Base-by-base conservation (phyloP, 2,888 invertebrate genomes). In the Philaethria dido region DNA sequence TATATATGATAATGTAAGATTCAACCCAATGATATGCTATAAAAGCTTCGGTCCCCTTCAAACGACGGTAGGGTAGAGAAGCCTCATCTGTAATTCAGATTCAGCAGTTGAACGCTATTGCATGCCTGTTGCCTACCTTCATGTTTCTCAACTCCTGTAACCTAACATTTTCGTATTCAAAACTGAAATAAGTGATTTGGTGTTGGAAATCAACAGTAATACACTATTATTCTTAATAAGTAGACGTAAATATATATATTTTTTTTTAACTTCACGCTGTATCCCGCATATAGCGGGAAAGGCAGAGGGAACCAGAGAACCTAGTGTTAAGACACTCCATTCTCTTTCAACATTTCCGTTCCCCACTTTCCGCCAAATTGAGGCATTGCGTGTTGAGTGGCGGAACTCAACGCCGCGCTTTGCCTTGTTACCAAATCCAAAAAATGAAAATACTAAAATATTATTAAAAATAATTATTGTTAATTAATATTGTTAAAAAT, bases 61-160 rank as follows among this genome's bases (percentile, higher is more conserved):
- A 61, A 54, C 33, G 45, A 66, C 29, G 61, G 52, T 52, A 61
- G 50, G 36, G 50, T 45, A 47, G 55, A 61, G 42, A 39, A 60
- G 16, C 33, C 61, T 66, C 61, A 66, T 66, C 61, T 66, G 66
- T 66, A 54, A 66, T 61, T 66, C 54, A 61, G 54, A 61, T 65
- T 59, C 50, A 22, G 52, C 36, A 61, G 59, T 50, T 47, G 33
- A 59, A 25, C 42, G 36, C 36, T 66, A 61, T 61, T 61, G 52
- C 60, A 54, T 54, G 65, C 60, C 60, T 54, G 52, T 61, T 66
- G 65, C 45, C 65, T n/a, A 54, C 44, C 45, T 54, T 47, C 54
- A 55, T 55, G 54, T 54, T 14, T 63, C 45, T 52, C 52, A 52
- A 4, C 29, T 16, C 16, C 11, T 33, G 0, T 29, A 29, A 52